These are phyloP conservation scores for Himantopus leucocephalus DNA, from an alignment of 2,113 vertebrate species.

Conservation along the genomic window DNA sequence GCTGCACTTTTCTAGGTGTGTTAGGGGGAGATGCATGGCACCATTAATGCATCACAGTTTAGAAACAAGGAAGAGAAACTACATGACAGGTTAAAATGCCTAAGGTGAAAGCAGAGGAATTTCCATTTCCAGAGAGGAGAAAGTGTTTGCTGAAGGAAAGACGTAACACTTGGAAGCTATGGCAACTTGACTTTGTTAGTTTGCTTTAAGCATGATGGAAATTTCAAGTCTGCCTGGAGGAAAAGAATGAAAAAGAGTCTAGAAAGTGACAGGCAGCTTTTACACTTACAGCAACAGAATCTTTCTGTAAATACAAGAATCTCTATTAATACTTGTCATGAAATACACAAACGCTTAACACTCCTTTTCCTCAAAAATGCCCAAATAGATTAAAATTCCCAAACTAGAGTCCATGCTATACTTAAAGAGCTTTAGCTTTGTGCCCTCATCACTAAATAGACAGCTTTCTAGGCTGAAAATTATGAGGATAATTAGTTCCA, in stretches of 20 bases:
- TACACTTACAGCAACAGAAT: neutral
- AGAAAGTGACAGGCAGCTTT: neutral
- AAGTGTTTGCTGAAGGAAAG: neutral
- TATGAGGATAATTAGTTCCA: neutral
- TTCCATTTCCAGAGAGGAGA: neutral
- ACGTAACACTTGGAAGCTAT: fast-evolving
- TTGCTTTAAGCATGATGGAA: neutral
- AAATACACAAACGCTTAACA: neutral
- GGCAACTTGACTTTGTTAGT: neutral
- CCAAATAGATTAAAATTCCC: neutral
- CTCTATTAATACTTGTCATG: neutral
- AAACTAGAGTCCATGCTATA: neutral
- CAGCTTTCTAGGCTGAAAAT: neutral
- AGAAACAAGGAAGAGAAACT: neutral
- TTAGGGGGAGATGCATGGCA: neutral
- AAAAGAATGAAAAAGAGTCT: neutral
- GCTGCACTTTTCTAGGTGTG: neutral
- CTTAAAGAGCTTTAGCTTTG: neutral
- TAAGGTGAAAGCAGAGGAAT: neutral
- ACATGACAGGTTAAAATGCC: neutral
- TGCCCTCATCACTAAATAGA: neutral
- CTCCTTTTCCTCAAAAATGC: neutral
- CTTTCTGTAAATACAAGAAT: neutral
- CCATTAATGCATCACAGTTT: neutral
- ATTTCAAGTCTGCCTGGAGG: neutral